Evolutionary conservation across 2,888 invertebrate species (phyloP).

Genomic region (Sesia apiformis): DNA sequence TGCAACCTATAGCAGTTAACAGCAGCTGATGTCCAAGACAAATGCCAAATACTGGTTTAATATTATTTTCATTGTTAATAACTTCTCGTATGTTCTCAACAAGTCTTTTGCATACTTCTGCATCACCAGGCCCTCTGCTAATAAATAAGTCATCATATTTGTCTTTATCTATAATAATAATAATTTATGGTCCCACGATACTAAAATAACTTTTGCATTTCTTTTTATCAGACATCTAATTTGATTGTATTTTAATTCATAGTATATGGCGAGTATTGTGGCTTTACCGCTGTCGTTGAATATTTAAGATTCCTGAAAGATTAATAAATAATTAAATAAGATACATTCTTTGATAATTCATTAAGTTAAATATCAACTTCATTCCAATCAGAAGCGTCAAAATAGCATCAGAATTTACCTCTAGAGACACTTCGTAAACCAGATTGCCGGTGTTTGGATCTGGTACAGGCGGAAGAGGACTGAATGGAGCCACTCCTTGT

Average conservation of each 20-base stretch:
- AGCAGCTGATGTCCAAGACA: conserved; percentile 98
- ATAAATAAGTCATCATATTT: conserved; percentile 96
- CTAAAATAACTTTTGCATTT: conserved; percentile 90
- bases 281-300: conserved; percentile 84
- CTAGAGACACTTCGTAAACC: conserved; percentile 92
- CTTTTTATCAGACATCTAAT: conserved; percentile 90
- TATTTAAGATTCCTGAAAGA: conserved; percentile 73
- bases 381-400: too few species aligned
- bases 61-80: conserved; percentile 50
- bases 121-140: conserved; percentile 99
- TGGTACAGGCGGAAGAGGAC: conserved; percentile 40
- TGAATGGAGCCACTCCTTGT: conserved; percentile 66
- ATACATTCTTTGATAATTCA: too few species aligned
- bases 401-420: conserved; percentile 52
- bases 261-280: conserved; percentile 92
- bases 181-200: conserved; percentile 92
- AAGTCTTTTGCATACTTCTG: conserved; percentile 84
- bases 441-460: conserved; percentile 93
- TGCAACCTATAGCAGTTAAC: conserved; percentile 92
- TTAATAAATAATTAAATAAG: background rate
- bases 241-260: conserved; percentile 97
- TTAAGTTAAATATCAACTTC: too few species aligned
- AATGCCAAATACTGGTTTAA: conserved; percentile 97
- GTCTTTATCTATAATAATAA: conserved; percentile 66
- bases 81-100: conserved; percentile 80